Base-by-base conservation (phyloP, 2,888 invertebrate species). In the Seira sanloemensis region DNA sequence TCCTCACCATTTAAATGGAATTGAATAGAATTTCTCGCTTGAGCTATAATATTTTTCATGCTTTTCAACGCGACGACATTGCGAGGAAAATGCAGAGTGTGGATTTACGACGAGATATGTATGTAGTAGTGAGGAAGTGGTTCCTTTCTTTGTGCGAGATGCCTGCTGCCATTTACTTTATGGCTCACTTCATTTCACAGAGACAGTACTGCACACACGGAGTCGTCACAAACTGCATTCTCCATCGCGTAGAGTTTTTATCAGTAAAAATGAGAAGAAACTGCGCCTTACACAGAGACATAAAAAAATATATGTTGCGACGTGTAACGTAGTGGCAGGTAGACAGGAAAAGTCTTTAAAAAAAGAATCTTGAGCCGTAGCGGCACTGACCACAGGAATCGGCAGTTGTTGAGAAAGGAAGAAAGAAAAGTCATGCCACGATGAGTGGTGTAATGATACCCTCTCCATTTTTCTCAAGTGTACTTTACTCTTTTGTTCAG, bases 111-210 rank as follows among this genome's bases (percentile, higher is more conserved):
- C 27, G 23, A 65, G 0, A 16, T 74, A 37, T 21, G 50, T 46
- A 46, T 66, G 27, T 65, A 23, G n/a, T n/a, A n/a, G 71, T n/a
- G 50, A 76, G 71, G 65, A 76, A 71, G 76, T 69, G 69, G 76
- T 75, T 66, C 46, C 74, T 67, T 73, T 24, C 18, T 23, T 74
- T 54, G 27, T 21, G 37, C 54, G n/a, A 50, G 1, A 46, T 25
- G 81, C 81, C 62, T 81, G 68, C 71, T 81, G 82, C 82, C 77
- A 62, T 82, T 76, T 82, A 37, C 82, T 82, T 82, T 82, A 75
- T 82, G 82, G 82, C 82, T 82, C 82, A 82, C 82, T 82, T 82
- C 82, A 82, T 77, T 82, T 82, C 82, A 62, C 71, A 82, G n/a
- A 66, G 66, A 27, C 74, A n/a, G n/a, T n/a, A n/a, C n/a, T n/a